Evolutionary conservation across 2,888 invertebrate species (phyloP).

Genomic region (Agriopis aurantiaria): DNA sequence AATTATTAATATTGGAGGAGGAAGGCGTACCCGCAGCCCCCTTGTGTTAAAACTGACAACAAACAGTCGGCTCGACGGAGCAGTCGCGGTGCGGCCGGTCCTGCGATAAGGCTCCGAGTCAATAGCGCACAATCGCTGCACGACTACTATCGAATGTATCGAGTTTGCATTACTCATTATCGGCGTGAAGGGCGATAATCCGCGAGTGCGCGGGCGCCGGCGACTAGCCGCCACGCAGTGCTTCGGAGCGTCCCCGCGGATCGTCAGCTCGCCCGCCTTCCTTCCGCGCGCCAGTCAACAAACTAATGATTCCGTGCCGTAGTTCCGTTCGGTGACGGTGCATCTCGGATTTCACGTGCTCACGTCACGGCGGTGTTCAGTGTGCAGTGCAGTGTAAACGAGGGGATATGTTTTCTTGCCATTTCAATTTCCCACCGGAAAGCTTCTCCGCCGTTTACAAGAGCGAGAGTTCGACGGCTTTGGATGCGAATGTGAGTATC

Average conservation of each 20-base stretch:
- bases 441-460: conserved; percentile 78
- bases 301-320: conserved; percentile 48
- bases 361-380: conserved; percentile 50
- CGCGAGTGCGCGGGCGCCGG: conserved; percentile 62
- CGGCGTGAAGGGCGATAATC: conserved; percentile 72
- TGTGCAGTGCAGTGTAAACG: conserved; percentile 60
- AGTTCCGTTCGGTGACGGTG: conserved; percentile 58
- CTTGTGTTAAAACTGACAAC: conserved; percentile 58
- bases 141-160: conserved; percentile 61
- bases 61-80: conserved; percentile 61
- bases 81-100: conserved; percentile 64
- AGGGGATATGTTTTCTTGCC: conserved; percentile 66
- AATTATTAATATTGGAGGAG: conserved; percentile 62
- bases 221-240: conserved; percentile 44
- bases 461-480: conserved; percentile 60
- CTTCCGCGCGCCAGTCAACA: conserved; percentile 30
- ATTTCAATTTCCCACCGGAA: conserved; percentile 79
- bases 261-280: conserved; percentile 57
- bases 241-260: conserved; percentile 18
- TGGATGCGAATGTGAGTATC: conserved; percentile 74
- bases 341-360: conserved; percentile 60
- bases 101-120: conserved; percentile 70
- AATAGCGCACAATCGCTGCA: conserved; percentile 63
- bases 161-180: conserved; percentile 78
- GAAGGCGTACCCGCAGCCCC: conserved; percentile 67